A percentile compares a stretch with the other conserved stretches of the same genome.
phyloP scores from a whole-genome alignment of 2,113 vertebrate genomes.

The Holacanthus passer region DNA sequence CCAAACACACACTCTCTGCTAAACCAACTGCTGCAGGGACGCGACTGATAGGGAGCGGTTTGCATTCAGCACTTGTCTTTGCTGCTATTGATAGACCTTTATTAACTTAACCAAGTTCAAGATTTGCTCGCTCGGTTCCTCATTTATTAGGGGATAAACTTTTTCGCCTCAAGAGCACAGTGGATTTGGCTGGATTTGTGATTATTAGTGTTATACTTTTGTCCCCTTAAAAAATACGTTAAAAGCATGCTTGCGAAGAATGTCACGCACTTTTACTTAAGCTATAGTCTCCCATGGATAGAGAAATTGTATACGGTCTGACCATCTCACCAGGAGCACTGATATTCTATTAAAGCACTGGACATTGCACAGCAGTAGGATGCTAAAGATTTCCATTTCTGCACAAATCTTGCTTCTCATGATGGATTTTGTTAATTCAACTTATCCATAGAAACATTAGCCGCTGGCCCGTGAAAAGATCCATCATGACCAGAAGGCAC shows the following conservation, averaged over 20 bases:
- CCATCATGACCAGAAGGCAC: constrained; percentile 25
- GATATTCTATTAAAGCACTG: background rate
- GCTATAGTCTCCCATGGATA: background rate
- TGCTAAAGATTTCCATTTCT: background rate
- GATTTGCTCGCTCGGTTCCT: constrained; percentile 30
- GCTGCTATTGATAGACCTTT: constrained; percentile 67
- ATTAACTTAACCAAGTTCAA: constrained; percentile 65
- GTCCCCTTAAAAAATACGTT: background rate
- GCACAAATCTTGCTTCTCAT: background rate
- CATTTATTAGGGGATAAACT: constrained; percentile 45
- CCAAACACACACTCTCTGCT: constrained; percentile 74
- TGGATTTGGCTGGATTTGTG: constrained; percentile 40
- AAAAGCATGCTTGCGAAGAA: background rate
- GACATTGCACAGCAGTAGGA: background rate
- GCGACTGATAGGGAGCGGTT: constrained; percentile 71
- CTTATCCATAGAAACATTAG: constrained; percentile 16
- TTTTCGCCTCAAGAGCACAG: constrained; percentile 29
- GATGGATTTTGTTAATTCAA: constrained; percentile 23
- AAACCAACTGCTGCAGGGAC: constrained; percentile 72
- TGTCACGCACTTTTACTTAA: constrained; percentile 3
- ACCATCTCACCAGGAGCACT: background rate
- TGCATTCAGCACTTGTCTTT: constrained; percentile 71
- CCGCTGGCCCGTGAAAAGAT: constrained; percentile 35
- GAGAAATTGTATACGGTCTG: background rate
- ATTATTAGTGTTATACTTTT: constrained; percentile 15